phyloP scores from a whole-genome alignment of 2,888 invertebrate species.

The Aphrophora alni region DNA sequence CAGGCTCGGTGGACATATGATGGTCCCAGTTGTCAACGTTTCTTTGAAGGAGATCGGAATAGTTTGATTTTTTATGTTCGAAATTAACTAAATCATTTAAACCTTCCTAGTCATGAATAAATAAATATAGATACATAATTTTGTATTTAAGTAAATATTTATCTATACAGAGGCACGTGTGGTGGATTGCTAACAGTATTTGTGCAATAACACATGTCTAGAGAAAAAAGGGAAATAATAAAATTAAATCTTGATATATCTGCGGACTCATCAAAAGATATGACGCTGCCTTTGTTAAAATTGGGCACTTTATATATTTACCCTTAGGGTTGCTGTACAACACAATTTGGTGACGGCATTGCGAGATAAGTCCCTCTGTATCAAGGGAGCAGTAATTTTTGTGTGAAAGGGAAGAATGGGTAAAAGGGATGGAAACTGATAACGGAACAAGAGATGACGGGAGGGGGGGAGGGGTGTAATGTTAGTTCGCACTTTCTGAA shows the following conservation, averaged over 20 bases:
- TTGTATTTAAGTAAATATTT: too few relatives aligned
- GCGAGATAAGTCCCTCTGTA: background rate
- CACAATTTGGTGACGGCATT: constrained; percentile 2
- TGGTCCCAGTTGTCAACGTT: too few relatives aligned
- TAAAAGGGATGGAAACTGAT: background rate
- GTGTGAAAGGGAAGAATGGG: background rate
- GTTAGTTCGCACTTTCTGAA: constrained; percentile 4
- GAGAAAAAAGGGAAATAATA: background rate
- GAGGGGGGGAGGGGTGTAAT: background rate
- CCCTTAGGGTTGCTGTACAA: background rate
- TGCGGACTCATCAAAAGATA: background rate
- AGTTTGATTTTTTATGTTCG: too few relatives aligned
- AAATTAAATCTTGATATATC: background rate
- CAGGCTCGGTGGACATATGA: too few relatives aligned
- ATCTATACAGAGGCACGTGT: too few relatives aligned
- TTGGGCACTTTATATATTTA: constrained; percentile 2
- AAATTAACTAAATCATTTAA: too few relatives aligned
- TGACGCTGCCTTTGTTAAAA: background rate
- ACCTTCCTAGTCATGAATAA: too few relatives aligned
- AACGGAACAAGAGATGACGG: background rate
- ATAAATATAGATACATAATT: too few relatives aligned
- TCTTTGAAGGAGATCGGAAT: too few relatives aligned
- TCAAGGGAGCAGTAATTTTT: constrained; percentile 6
- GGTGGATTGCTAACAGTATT: too few relatives aligned
- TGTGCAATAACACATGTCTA: background rate